These are phyloP conservation scores for Euthynnus affinis DNA, from an alignment of 2,797 vertebrate species.

Conservation along the genomic window DNA sequence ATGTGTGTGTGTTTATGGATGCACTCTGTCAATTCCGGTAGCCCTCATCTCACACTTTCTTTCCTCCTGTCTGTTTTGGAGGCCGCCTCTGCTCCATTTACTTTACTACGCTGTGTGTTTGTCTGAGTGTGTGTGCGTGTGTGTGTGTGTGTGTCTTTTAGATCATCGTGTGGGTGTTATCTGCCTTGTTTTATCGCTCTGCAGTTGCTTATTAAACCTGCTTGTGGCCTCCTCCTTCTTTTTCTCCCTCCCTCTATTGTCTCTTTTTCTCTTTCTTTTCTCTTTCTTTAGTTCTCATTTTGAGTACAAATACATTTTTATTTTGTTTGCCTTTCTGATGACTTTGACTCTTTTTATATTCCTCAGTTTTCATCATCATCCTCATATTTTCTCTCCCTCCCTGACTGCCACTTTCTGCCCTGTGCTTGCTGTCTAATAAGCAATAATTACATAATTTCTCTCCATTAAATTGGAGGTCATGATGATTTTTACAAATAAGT, in stretches of 20 bases:
- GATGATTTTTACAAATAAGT: conserved; percentile 11
- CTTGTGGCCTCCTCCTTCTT: conserved; percentile 24
- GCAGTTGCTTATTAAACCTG: conserved; percentile 65
- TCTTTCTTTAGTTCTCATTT: conserved; percentile 3
- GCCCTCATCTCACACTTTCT: conserved; percentile 49
- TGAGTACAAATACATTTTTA: no score
- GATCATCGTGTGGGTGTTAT: conserved; percentile 48
- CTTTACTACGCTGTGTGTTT: conserved; percentile 34
- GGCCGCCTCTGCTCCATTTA: conserved; percentile 62
- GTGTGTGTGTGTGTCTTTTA: conserved; percentile 26
- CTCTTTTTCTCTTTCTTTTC: conserved; percentile 11
- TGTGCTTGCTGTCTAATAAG: conserved; percentile 12
- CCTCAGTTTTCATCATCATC: neutral
- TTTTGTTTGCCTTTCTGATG: neutral
- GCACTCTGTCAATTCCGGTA: conserved; percentile 38
- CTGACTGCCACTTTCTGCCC: neutral
- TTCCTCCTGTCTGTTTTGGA: conserved; percentile 53
- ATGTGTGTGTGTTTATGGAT: conserved; percentile 31
- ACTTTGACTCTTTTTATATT: conserved; percentile 5
- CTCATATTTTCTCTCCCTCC: neutral
- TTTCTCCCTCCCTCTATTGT: conserved; percentile 9
- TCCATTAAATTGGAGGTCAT: conserved; percentile 2
- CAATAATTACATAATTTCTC: conserved; percentile 17
- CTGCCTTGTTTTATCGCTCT: conserved; percentile 59
- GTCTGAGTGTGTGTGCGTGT: conserved; percentile 16